These are phyloP conservation scores for Brienomyrus longianalis DNA, from an alignment of 2,113 vertebrate species.

Conservation along the genomic window DNA sequence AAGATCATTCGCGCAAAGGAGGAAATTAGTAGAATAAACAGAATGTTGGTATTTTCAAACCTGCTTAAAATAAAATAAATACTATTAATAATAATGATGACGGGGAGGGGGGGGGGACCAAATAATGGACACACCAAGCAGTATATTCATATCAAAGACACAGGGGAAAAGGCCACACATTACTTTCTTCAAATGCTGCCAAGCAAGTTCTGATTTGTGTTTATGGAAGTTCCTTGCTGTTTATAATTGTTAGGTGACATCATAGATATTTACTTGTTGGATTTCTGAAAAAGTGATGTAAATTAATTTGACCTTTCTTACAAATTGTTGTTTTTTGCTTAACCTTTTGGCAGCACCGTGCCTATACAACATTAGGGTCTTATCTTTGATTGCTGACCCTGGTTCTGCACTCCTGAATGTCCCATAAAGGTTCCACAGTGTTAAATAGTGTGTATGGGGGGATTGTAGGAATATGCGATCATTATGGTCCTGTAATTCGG, in stretches of 20 bases:
- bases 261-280: not conserved
- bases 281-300: not conserved
- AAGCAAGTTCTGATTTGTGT: not conserved
- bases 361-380: not conserved
- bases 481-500: not conserved
- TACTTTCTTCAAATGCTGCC: not conserved
- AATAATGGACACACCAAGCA: not conserved
- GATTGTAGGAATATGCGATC: not conserved
- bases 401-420: not conserved
- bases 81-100: not conserved
- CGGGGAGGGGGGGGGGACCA: not conserved
- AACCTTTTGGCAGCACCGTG: not conserved
- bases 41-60: not conserved
- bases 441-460: not conserved
- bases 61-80: not conserved
- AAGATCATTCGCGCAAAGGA: not conserved
- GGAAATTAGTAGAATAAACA: not conserved
- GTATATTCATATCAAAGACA: not conserved
- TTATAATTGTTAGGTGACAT: not conserved
- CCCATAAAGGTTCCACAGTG: not conserved
- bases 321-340: not conserved
- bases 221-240: not conserved
- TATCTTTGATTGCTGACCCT: not conserved
- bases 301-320: not conserved
- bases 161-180: not conserved